These are phyloP conservation scores for Callyntrura guangdongensis DNA, from an alignment of 2,888 invertebrate species.

Conservation along the genomic window DNA sequence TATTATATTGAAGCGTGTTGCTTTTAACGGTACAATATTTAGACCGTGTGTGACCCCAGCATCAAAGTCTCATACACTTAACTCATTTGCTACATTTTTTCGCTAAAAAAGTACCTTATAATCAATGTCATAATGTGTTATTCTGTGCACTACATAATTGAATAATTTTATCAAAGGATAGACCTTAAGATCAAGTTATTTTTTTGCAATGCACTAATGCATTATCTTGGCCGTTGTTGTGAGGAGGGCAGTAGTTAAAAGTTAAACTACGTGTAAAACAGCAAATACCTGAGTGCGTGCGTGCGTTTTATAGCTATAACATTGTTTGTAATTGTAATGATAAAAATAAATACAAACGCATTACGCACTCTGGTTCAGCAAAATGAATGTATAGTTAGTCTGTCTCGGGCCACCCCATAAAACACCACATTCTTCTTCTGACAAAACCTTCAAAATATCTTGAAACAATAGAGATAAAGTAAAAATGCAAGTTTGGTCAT, in stretches of 20 bases:
- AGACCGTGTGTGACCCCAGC: too few relatives aligned
- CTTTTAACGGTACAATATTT: too few relatives aligned
- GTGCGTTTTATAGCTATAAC: not conserved
- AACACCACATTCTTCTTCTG: not conserved
- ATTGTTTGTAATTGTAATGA: too few relatives aligned
- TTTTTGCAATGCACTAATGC: too few relatives aligned
- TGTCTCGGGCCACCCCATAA: not conserved
- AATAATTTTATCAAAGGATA: too few relatives aligned
- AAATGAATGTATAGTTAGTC: too few relatives aligned
- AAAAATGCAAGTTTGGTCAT: too few relatives aligned
- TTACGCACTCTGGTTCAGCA: not conserved
- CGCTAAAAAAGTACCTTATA: slow-evolving; percentile 21
- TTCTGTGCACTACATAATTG: not conserved
- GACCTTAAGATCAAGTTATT: too few relatives aligned
- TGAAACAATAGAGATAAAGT: too few relatives aligned
- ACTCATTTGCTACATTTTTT: not conserved
- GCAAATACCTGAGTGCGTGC: not conserved
- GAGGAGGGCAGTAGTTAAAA: not conserved
- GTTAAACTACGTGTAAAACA: not conserved
- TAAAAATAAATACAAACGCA: not conserved
- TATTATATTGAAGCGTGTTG: too few relatives aligned
- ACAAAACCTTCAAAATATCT: slow-evolving; percentile 9
- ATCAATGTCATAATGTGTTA: not conserved
- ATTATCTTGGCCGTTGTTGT: not conserved
- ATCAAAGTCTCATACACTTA: too few relatives aligned